Conservation (phyloP, 2,113 vertebrate genomes). For the Columba janthina region DNA sequence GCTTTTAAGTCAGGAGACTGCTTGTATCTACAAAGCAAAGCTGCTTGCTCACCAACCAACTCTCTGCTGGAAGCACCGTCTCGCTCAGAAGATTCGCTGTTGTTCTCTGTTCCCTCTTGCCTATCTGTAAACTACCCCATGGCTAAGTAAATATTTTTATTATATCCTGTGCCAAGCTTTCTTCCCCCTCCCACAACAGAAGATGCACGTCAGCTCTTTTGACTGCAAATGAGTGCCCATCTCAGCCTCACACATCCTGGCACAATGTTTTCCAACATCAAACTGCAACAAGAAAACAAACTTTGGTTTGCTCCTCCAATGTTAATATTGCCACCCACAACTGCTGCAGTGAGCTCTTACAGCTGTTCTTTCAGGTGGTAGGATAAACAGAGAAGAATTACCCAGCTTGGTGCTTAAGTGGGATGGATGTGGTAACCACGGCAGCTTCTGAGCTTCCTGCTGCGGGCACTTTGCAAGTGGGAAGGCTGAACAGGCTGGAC, state of each 20-base stretch:
- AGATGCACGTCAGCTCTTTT: not conserved
- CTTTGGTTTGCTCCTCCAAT: not conserved
- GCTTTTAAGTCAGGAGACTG: slow-evolving; percentile 25
- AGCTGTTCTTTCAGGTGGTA: not conserved
- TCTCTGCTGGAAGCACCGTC: slow-evolving; percentile 33
- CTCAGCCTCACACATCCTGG: not conserved
- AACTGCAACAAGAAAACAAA: not conserved
- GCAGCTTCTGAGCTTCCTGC: not conserved
- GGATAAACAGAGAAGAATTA: not conserved
- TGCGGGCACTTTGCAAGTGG: not conserved
- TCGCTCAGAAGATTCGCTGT: not conserved
- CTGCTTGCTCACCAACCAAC: not conserved
- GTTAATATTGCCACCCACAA: not conserved
- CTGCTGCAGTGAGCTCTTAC: not conserved
- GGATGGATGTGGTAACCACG: not conserved
- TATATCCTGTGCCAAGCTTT: slow-evolving; percentile 25
- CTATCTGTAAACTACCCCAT: slow-evolving; percentile 42
- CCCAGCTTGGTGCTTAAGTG: not conserved
- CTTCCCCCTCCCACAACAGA: not conserved
- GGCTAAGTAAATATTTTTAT: slow-evolving; percentile 60
- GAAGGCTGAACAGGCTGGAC: not conserved
- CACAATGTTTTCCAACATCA: slow-evolving; percentile 8
- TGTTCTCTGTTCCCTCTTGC: slow-evolving; percentile 24
- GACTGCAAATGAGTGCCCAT: not conserved
- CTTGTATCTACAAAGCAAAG: slow-evolving; percentile 42